These are phyloP conservation scores for Protophormia terraenovae DNA, from an alignment of 2,888 invertebrate species.

Conservation along the genomic window DNA sequence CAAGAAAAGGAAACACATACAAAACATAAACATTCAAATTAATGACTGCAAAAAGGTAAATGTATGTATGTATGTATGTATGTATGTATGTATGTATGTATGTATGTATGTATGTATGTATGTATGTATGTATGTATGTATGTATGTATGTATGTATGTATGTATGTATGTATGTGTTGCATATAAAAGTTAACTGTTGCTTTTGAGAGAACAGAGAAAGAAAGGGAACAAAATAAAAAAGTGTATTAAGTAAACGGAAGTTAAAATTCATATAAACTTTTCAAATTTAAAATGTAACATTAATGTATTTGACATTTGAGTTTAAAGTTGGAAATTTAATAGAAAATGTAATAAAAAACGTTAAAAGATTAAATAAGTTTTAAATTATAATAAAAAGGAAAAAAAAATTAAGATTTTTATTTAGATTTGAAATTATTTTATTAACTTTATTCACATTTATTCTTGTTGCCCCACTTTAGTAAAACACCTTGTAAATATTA, in stretches of 20 bases:
- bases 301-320: neutral
- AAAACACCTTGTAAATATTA: no score
- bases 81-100: neutral
- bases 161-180: no score
- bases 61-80: neutral
- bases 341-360: neutral
- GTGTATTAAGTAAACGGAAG: neutral
- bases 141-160: neutral
- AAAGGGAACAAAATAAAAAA: no score
- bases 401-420: no score
- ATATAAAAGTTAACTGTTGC: no score
- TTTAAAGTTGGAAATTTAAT: neutral
- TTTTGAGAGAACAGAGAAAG: no score
- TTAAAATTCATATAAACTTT: neutral
- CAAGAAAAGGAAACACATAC: neutral
- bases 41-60: neutral
- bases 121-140: neutral
- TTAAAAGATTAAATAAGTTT: neutral
- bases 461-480: no score
- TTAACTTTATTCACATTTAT: no score
- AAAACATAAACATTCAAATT: conserved; percentile 10
- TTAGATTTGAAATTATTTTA: no score
- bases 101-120: neutral
- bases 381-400: neutral
- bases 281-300: neutral